Evolutionary conservation across 2,888 invertebrate species (phyloP).

Genomic region (Seira sanloemensis): DNA sequence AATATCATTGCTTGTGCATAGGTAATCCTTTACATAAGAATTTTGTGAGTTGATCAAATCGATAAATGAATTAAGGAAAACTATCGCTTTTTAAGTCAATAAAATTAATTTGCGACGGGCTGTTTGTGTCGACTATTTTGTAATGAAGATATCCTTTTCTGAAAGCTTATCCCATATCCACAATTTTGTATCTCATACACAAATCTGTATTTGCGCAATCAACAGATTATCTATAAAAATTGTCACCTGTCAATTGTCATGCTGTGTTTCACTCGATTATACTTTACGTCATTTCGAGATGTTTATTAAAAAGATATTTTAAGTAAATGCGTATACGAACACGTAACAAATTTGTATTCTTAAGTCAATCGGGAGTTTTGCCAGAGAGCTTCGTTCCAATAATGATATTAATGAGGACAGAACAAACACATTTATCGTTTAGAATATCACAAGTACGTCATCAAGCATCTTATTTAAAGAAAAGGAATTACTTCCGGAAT

Average conservation of each 20-base stretch:
- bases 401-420: too few species aligned
- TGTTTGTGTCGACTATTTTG: neutral
- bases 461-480: too few species aligned
- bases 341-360: too few species aligned
- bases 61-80: neutral
- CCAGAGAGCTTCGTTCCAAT: too few species aligned
- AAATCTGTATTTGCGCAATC: neutral
- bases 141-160: neutral
- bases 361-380: too few species aligned
- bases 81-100: neutral
- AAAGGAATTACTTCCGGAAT: slow-evolving; percentile 62
- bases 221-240: neutral
- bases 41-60: neutral
- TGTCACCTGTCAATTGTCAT: neutral
- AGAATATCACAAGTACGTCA: too few species aligned
- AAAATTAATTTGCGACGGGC: neutral
- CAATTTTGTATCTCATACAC: neutral
- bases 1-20: neutral
- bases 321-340: too few species aligned
- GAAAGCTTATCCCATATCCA: neutral
- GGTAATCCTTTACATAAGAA: neutral
- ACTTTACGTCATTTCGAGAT: too few species aligned
- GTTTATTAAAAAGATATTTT: too few species aligned
- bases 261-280: neutral
- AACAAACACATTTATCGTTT: too few species aligned